Base-by-base conservation (phyloP, 2,113 vertebrate genomes). In the Phylloscopus trochiloides region DNA sequence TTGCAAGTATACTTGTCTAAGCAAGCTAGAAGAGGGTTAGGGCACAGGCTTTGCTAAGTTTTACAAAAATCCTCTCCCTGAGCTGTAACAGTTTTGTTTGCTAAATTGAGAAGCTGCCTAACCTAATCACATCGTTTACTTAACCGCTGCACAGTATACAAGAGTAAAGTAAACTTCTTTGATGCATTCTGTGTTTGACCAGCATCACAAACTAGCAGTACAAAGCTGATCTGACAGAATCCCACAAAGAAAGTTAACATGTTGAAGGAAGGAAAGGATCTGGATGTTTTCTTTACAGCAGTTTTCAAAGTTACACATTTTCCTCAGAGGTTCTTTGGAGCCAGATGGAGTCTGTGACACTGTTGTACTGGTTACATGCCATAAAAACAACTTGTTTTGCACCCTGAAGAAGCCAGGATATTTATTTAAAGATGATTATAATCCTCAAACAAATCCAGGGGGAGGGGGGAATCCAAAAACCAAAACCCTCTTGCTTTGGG, bases 141-240 rank as follows among this genome's bases (percentile, higher is more conserved):
- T 68, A 89, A 72, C 19, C 34, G 31, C 57, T 85, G 20, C 47
- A 88, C 42, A 36, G 4, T n/a, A 38, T 32, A 87, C n/a, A 47
- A 52, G 28, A 71, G 67, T 57, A 84, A 94, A 96, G 31, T 71
- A 75, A 87, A 92, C 70, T 67, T 45, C 71, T 92, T 42, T 57
- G 36, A 66, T 79, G 50, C 28, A 25, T 59, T 95, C 73, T 57
- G 47, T 66, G 43, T 78, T 81, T 65, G 80, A 75, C 17, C 61
- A 94, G 84, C 58, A 86, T 63, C 68, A 61, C 57, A 50, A 75
- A 87, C 63, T 3, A 81, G 28, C 36, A 38, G 70, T 12, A 78
- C 48, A 91, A 91, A 81, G 84, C 68, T 91, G 66, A 85, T 38
- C 40, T 76, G 80, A 88, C 83, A 96, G 88, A 94, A 88, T 58